phyloP scores from a whole-genome alignment of 37 sponge, comb jelly and placozoan species.

The Diacarnus erythraeanus region DNA sequence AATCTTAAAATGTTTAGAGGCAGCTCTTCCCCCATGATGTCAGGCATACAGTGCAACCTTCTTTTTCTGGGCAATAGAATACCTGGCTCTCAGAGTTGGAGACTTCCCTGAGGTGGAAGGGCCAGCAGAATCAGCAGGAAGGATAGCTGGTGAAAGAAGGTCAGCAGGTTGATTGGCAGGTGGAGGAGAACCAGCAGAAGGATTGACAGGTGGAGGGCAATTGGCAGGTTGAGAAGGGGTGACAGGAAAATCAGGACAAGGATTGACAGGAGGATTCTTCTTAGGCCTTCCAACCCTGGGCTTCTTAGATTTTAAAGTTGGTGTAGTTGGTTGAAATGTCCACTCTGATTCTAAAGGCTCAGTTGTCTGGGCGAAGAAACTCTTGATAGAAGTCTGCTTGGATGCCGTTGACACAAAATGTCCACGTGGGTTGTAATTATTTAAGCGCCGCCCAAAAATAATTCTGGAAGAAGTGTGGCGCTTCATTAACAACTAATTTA shows the following conservation, averaged over 20 bases:
- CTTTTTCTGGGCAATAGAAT: conserved; percentile 10
- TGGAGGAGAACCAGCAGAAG: background rate
- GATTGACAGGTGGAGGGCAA: background rate
- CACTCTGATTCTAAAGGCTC: background rate
- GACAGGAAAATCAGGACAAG: background rate
- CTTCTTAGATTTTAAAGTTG: background rate
- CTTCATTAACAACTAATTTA: background rate
- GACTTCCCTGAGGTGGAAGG: background rate
- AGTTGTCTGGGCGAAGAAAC: background rate
- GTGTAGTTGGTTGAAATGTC: background rate
- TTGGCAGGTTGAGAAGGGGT: background rate
- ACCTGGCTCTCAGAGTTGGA: background rate
- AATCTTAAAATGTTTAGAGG: background rate
- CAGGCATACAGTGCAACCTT: conserved; percentile 22
- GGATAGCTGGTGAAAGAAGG: background rate
- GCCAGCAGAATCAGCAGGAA: background rate
- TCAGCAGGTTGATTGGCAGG: background rate
- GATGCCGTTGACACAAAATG: background rate
- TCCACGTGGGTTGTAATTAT: background rate
- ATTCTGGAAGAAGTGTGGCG: conserved; percentile 7
- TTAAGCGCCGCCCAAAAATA: conserved; percentile 4
- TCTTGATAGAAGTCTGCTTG: background rate
- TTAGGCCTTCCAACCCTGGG: background rate
- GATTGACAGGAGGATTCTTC: background rate
- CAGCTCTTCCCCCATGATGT: conserved; percentile 15